Conservation (phyloP, 1,140 invertebrate genomes). For the Drosophila serrata region DNA sequence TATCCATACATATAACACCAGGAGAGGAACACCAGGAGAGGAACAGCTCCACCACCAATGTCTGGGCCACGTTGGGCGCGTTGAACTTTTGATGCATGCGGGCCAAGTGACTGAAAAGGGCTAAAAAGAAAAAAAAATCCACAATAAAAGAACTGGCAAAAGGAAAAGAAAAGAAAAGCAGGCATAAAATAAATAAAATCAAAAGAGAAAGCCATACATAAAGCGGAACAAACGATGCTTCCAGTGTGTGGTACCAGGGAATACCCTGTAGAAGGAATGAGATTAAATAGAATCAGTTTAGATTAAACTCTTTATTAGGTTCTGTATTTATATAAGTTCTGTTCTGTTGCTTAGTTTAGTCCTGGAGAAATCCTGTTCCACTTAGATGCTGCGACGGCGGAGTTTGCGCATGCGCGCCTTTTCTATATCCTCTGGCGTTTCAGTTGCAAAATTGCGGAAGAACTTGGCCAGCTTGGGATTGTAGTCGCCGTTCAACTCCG, state of each 20-base stretch:
- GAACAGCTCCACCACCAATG: conserved; percentile 47
- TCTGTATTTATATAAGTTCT: too few relatives aligned
- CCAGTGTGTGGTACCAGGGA: not conserved
- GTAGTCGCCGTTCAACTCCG: too few relatives aligned
- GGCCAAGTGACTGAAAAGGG: conserved; percentile 67
- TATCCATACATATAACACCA: conserved; percentile 15
- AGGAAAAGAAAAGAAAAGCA: conserved; percentile 7
- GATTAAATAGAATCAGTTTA: too few relatives aligned
- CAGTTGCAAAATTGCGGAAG: too few relatives aligned
- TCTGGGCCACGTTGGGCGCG: conserved; percentile 60
- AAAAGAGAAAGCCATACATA: conserved; percentile 42
- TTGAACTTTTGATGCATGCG: conserved; percentile 78
- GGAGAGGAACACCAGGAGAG: conserved; percentile 8
- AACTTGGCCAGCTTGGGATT: too few relatives aligned
- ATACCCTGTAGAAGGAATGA: conserved; percentile 27
- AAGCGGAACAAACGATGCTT: conserved; percentile 12
- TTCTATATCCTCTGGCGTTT: too few relatives aligned
- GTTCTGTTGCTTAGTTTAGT: too few relatives aligned
- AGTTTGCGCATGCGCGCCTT: too few relatives aligned
- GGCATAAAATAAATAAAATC: conserved; percentile 50
- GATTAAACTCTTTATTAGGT: too few relatives aligned
- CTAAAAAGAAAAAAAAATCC: conserved; percentile 31
- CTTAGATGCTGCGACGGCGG: too few relatives aligned
- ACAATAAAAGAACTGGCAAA: conserved; percentile 21
- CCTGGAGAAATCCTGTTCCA: too few relatives aligned